phyloP scores from a whole-genome alignment of 1,140 invertebrate genomes.

The Bactericera cockerelli region DNA sequence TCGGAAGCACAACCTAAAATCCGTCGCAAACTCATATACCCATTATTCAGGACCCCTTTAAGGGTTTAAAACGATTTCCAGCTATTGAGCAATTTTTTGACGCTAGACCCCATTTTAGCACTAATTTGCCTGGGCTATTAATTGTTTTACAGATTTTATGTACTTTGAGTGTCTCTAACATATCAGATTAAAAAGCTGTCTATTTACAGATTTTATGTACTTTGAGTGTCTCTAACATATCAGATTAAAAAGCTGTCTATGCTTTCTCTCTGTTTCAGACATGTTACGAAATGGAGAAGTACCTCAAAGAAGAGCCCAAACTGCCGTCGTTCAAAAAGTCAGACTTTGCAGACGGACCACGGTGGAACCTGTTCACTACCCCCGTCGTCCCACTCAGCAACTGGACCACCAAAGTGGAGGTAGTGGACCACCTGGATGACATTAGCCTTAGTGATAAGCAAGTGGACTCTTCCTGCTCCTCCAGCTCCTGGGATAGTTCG shows the following conservation, averaged over 20 bases:
- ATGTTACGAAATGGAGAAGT: constrained; percentile 93
- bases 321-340: constrained; percentile 59
- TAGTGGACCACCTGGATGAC: constrained; percentile 31
- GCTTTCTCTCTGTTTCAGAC: constrained; percentile 45
- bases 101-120: too few relatives aligned
- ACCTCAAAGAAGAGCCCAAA: constrained; percentile 83
- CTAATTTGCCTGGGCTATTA: too few relatives aligned
- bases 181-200: constrained; percentile 5
- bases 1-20: too few relatives aligned
- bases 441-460: constrained; percentile 38
- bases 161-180: too few relatives aligned
- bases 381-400: constrained; percentile 34
- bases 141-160: too few relatives aligned
- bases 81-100: too few relatives aligned
- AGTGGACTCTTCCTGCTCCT: constrained; percentile 45
- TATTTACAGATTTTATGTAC: too few relatives aligned
- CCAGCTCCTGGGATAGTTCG: constrained; percentile 47
- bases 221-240: too few relatives aligned
- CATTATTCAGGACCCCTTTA: too few relatives aligned
- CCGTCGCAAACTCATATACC: too few relatives aligned
- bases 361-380: constrained; percentile 47
- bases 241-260: constrained; percentile 7
- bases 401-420: constrained; percentile 33
- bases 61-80: too few relatives aligned
- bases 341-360: constrained; percentile 43